Evolutionary conservation across 2,113 vertebrate genomes (phyloP), one percentile per base, ranked within the genome.

Genomic region (Nerophis ophidion): DNA sequence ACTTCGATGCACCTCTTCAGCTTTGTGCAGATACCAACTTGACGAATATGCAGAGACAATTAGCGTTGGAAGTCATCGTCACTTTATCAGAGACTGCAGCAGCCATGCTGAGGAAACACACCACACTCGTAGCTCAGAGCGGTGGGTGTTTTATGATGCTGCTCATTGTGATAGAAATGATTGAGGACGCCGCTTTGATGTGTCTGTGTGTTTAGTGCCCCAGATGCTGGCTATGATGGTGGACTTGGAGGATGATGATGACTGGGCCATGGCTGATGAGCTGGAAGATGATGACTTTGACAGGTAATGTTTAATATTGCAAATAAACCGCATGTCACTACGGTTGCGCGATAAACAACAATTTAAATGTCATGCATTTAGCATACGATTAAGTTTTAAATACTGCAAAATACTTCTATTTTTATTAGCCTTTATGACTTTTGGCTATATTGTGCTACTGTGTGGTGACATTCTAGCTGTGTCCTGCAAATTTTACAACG

Each of bases 221-320:
- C 96, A 98, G 75, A 99, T 99, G 96, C 79, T 99, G 81, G 85
- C 95, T 0, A 98, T 99, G 95, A 99, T 99, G 97, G 96, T 99
- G 78, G 97, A 99, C 73, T 88, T 99, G 16, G 97, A 99, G 83
- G 96, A 99, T 15, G 95, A 99, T 53, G 97, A 98, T 59, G 93
- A 98, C 13, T 99, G 97, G 97, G 92, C 95, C 35, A 94, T 94
- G 88, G 92, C 93, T 1, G 97, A 98, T 65, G 96, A 99, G 48
- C 85, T 97, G 54, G 95, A 97, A 83, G 95, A 98, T 45, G 96
- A 98, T 63, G 95, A 99, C 77, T 96, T 96, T 87, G 96, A 98
- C 87, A 99, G 97, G 97, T 97, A 55, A 15, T 0, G 2, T 5
- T 12, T 26, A 26, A 0, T 16, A 10, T 8, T 33, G 11, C 40